These are phyloP conservation scores for Campoplex capitator DNA, from an alignment of 2,888 invertebrate species.

Conservation along the genomic window DNA sequence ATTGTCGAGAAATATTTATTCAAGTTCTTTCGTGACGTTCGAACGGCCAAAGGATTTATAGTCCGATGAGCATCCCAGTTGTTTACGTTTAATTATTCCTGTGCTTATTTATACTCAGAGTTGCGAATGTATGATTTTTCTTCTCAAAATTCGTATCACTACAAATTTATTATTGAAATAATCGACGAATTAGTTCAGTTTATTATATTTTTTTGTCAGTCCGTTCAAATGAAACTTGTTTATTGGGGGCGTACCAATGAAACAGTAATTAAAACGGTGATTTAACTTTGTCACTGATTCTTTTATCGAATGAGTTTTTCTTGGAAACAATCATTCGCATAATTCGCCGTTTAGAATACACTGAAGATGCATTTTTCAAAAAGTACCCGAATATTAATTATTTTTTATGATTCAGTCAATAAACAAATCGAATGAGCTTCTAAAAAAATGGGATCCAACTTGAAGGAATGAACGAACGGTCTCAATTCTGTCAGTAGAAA, in stretches of 20 bases:
- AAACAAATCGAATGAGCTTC: background rate
- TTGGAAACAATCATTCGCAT: background rate
- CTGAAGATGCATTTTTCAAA: background rate
- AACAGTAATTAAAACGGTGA: background rate
- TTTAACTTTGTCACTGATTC: background rate
- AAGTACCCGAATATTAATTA: no score
- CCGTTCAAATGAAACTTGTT: background rate
- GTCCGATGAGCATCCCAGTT: background rate
- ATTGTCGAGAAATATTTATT: conserved; percentile 18
- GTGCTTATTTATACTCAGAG: background rate
- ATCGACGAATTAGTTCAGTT: background rate
- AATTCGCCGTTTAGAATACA: background rate
- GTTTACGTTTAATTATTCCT: background rate
- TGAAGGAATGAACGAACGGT: background rate
- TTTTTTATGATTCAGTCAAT: background rate
- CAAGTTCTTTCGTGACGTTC: conserved; percentile 18
- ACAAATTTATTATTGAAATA: background rate
- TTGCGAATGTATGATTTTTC: background rate
- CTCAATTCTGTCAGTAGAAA: background rate
- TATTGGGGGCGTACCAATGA: background rate
- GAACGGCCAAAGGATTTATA: conserved; percentile 22
- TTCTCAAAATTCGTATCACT: background rate
- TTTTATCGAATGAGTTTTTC: background rate
- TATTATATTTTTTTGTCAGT: background rate
- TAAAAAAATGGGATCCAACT: background rate